These are phyloP conservation scores for Helogale parvula DNA, from an alignment of 2,113 vertebrate genomes.

Conservation along the genomic window DNA sequence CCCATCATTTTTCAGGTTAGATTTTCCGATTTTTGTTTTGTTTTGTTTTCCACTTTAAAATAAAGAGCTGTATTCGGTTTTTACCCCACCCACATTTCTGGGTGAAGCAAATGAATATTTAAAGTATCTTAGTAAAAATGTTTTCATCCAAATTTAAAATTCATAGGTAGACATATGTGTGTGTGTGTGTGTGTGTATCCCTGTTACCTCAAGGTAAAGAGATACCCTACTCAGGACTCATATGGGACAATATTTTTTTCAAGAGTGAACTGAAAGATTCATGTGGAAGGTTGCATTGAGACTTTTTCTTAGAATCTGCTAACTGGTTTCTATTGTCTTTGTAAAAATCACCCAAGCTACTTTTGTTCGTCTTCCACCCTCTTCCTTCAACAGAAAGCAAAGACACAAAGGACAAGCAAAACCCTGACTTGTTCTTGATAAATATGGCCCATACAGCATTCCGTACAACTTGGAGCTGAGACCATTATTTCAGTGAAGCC, in stretches of 20 bases:
- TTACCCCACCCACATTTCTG: neutral
- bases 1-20: neutral
- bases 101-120: neutral
- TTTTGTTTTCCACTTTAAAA: neutral
- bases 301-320: conserved; percentile 56
- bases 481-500: conserved; percentile 84
- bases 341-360: conserved; percentile 74
- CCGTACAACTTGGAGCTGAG: conserved; percentile 78
- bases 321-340: conserved; percentile 80
- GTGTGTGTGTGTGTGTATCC: too few relatives aligned
- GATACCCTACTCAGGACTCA: conserved; percentile 25
- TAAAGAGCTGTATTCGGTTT: neutral
- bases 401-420: conserved; percentile 79
- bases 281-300: conserved; percentile 24
- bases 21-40: neutral
- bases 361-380: conserved; percentile 68
- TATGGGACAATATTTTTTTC: conserved; percentile 68
- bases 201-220: conserved; percentile 34
- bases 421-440: conserved; percentile 78
- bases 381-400: conserved; percentile 74
- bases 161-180: neutral
- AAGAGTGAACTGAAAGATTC: neutral
- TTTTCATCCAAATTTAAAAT: neutral
- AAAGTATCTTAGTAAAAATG: neutral
- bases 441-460: conserved; percentile 80